Percentiles rank a stretch among this genome's conserved stretches.
phyloP scores from a whole-genome alignment of 2,888 invertebrate genomes.

The Stictocephala bisonia region DNA sequence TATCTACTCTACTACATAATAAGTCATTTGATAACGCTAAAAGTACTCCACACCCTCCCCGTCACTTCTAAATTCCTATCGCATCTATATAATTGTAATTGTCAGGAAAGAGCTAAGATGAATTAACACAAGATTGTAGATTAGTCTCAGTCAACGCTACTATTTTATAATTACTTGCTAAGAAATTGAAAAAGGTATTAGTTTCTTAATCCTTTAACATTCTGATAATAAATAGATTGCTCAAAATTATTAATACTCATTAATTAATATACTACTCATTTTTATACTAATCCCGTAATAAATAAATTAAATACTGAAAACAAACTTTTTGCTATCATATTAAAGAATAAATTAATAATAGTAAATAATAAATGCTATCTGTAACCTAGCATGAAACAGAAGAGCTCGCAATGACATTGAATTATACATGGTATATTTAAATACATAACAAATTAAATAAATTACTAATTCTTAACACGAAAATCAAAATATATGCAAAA shows the following conservation, averaged over 20 bases:
- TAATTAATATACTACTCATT: too few relatives aligned
- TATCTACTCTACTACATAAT: not conserved
- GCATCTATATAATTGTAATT: not conserved
- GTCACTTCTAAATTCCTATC: conserved; percentile 6
- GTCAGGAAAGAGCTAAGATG: not conserved
- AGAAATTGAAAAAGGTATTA: not conserved
- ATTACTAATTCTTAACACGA: not conserved
- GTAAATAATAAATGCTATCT: too few relatives aligned
- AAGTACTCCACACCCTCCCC: not conserved
- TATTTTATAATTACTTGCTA: conserved; percentile 1
- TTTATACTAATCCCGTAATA: too few relatives aligned
- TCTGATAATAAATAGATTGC: conserved; percentile 12
- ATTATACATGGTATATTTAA: too few relatives aligned
- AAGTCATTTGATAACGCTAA: not conserved
- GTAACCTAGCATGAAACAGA: too few relatives aligned
- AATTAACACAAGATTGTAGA: conserved; percentile 8
- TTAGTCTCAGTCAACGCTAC: conserved; percentile 20
- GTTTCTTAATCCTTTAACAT: conserved; percentile 4
- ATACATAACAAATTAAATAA: not conserved
- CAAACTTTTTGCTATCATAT: too few relatives aligned
- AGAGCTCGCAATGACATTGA: too few relatives aligned
- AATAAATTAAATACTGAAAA: too few relatives aligned
- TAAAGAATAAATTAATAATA: too few relatives aligned
- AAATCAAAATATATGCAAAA: not conserved
- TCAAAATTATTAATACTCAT: not conserved